Evolutionary conservation across 2,888 invertebrate species (phyloP), one percentile per base, ranked within the genome.

Genomic region (Serrognathus titanus): DNA sequence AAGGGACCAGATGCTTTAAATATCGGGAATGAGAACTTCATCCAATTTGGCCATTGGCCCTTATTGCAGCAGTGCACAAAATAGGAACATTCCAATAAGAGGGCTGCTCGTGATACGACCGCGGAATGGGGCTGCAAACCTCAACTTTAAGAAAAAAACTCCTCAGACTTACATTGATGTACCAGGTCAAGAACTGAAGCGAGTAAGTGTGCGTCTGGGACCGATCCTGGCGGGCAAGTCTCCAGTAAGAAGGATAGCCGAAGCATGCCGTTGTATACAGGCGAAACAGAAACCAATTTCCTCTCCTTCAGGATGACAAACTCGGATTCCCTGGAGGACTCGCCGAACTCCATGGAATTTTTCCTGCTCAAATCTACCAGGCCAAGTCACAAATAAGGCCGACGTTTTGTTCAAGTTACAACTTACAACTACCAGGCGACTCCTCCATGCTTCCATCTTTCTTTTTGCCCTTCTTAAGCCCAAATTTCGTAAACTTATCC

Each of bases 31-130:
- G 90, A 92, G 7, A 93, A 85, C 77, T 95, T 95, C 85, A 97
- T 92, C 97, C 99, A 99, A 53, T 89, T 86, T 0, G 99, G 98
- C 99, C 99, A 99, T 67, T 96, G 94, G 0, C 97, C 97, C 73
- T 94, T 93, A 76, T 98, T 99, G 77, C 99, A 99, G 64, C 94
- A 88, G 73, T 98, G 97, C 1, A 99, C 97, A 67, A 98, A 91
- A 75, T 97, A 90, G 0, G 97, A 91, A 75, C 97, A 97, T 78
- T 99, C 99, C 59, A 99, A 77, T 6, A 98, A 79, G 52, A 98
- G 84, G 0, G 94, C 89, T 3, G 99, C 98, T 72, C 97, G 82
- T 0, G 96, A 87, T 0, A 97, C 90, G 1, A 98, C 88, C 0
- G 98, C 96, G 0, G 98, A 95, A 75, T 96, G 90, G 35, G 98